Base-by-base conservation (phyloP, 53 echinoderm and acorn worm genomes). In the Antedon mediterranea region DNA sequence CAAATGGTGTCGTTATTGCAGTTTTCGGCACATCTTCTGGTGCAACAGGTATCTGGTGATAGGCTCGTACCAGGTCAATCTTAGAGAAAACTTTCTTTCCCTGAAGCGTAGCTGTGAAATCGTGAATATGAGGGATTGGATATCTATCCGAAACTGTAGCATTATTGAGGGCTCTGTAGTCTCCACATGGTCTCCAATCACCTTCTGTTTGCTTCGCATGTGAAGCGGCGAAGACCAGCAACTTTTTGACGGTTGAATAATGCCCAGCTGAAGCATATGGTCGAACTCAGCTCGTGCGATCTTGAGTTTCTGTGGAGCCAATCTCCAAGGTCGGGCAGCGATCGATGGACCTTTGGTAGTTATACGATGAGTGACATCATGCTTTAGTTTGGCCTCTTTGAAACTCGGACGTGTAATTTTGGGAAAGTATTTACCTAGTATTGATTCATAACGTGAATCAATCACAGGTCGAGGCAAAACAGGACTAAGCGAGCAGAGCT, bases 251-350 rank as follows among this genome's bases (percentile, higher is more conserved):
- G 82, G 82, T 2, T 31, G 73, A n/a, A 86, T 78, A 11, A 84
- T 84, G 14, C 84, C 88, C 4, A 88, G 34, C 28, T 82, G 75
- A 23, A 83, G 32, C 87, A 87, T 83, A 33, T 87, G 87, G n/a
- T 83, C 37, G 27, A 87, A 87, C 44, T 87, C 83, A 8, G 32
- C 71, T 9, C 43, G 73, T 4, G 83, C 80, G 34, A 70, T 31
- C 29, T 73, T 73, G 15, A 82, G 30, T 28, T 57, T 79, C 0
- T 44, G 75, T 0, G 79, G 75, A 4, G 86, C 73, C 0, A 82
- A 14, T 7, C 82, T 30, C 13, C 84, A 84, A 28, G 88, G 88
- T 0, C 81, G 74, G 31, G 84, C 77, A 9, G 43, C 29, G 0
- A 78, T 84, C 14, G 88, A 78, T 11, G 78, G 81, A 32, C 81